Evolutionary conservation across 2,888 invertebrate species (phyloP).

Genomic region (Ichneumoninae sp.): DNA sequence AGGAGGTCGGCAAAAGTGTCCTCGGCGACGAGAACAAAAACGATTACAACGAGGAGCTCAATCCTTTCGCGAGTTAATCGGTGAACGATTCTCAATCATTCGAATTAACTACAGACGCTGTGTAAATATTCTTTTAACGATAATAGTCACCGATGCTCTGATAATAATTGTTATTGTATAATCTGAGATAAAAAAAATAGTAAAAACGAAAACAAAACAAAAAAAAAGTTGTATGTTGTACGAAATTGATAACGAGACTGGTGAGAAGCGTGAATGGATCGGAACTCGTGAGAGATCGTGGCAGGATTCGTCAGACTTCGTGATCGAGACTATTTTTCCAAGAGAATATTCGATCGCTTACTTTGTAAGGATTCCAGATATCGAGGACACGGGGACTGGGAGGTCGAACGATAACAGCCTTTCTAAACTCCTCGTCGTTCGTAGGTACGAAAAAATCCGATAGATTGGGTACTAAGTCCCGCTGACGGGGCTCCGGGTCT

Average conservation of each 20-base stretch:
- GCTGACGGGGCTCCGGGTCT: conserved; percentile 79
- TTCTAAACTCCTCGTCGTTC: conserved; percentile 74
- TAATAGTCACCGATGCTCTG: conserved; percentile 50
- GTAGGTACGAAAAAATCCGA: conserved; percentile 78
- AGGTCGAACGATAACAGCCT: conserved; percentile 69
- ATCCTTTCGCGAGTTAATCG: conserved; percentile 87
- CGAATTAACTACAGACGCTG: conserved; percentile 23
- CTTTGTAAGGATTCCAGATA: conserved; percentile 76
- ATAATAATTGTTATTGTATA: conserved; percentile 55
- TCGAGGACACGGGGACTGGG: conserved; percentile 71
- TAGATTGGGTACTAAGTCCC: conserved; percentile 76
- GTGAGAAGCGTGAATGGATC: conserved; percentile 28
- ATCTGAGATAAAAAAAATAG: conserved; percentile 28
- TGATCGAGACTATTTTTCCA: conserved; percentile 77
- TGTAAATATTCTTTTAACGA: conserved; percentile 62
- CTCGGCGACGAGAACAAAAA: conserved; percentile 87
- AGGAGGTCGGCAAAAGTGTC: conserved; percentile 86
- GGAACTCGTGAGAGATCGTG: neutral
- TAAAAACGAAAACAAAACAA: conserved; percentile 35
- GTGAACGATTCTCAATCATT: conserved; percentile 12
- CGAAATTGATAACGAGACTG: conserved; percentile 41
- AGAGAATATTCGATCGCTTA: conserved; percentile 77
- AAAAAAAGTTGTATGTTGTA: conserved; percentile 46
- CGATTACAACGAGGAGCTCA: conserved; percentile 91
- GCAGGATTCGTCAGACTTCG: conserved; percentile 31